Evolutionary conservation across 2,888 invertebrate genomes (phyloP).

Genomic region (Tenthredo livida): DNA sequence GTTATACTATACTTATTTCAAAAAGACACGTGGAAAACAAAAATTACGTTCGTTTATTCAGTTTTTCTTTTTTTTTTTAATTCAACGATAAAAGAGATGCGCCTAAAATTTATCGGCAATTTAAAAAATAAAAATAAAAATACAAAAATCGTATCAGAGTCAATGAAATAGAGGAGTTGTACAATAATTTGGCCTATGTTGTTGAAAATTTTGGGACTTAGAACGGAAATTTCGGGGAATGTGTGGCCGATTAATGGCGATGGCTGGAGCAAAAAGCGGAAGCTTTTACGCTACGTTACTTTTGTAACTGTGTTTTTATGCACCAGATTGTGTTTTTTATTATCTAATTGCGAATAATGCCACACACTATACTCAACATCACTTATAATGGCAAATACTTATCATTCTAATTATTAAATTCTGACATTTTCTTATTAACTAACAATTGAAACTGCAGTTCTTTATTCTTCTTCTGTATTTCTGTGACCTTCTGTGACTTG

Average conservation of each 20-base stretch:
- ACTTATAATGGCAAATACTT: background rate
- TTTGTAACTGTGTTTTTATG: constrained; percentile 9
- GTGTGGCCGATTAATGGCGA: constrained; percentile 20
- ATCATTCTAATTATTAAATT: constrained; percentile 9
- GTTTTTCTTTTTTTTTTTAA: constrained; percentile 51
- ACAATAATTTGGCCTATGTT: background rate
- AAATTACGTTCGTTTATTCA: no score
- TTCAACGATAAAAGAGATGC: background rate
- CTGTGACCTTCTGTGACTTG: constrained; percentile 73
- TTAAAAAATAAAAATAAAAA: background rate
- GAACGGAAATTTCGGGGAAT: background rate
- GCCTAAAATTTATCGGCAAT: background rate
- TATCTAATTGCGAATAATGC: constrained; percentile 8
- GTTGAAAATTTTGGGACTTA: background rate
- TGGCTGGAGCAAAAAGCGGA: background rate
- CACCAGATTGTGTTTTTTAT: constrained; percentile 22
- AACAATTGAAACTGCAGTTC: constrained; percentile 52
- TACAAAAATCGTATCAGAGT: background rate
- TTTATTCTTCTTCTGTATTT: constrained; percentile 68
- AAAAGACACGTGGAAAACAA: constrained; percentile 22
- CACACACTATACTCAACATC: background rate
- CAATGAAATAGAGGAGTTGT: background rate
- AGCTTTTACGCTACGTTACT: constrained; percentile 24
- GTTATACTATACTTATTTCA: constrained; percentile 67
- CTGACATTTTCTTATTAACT: constrained; percentile 15